Conservation (phyloP, 1,140 invertebrate genomes). For the Zaprionus lachaisei region DNA sequence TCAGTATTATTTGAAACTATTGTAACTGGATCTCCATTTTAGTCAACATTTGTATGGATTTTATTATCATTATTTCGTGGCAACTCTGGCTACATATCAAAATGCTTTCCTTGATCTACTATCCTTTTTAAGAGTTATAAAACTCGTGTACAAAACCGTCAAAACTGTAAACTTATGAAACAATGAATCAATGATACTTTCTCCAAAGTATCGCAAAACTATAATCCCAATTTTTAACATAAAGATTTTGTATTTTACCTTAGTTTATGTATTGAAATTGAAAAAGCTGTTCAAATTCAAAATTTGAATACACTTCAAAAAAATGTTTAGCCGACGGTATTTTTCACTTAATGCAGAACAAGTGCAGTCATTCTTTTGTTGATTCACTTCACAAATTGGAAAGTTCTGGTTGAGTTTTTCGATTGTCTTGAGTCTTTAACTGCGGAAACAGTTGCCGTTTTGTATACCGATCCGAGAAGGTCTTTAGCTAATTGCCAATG, state of each 20-base stretch:
- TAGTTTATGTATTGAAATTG: not conserved
- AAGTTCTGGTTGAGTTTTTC: slow-evolving; percentile 21
- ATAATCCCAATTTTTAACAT: too few relatives aligned
- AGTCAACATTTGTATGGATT: too few relatives aligned
- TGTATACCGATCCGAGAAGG: slow-evolving; percentile 13
- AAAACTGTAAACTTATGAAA: too few relatives aligned
- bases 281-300: not conserved
- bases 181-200: too few relatives aligned
- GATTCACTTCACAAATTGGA: slow-evolving; percentile 41
- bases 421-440: slow-evolving; percentile 4
- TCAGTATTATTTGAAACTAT: too few relatives aligned
- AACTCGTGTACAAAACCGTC: too few relatives aligned
- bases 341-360: slow-evolving; percentile 25
- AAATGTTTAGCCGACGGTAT: slow-evolving; percentile 56
- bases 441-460: slow-evolving; percentile 35
- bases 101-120: too few relatives aligned
- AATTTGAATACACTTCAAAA: slow-evolving; percentile 39
- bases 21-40: too few relatives aligned
- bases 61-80: too few relatives aligned
- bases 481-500: slow-evolving; percentile 36
- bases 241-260: slow-evolving; percentile 10
- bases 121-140: too few relatives aligned
- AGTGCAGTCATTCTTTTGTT: slow-evolving; percentile 19
- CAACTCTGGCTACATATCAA: too few relatives aligned
- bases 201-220: too few relatives aligned